A percentile compares a stretch with the other conserved stretches of the same genome.
Evolutionary conservation across 2,888 invertebrate species (phyloP).

Genomic region (Synanthedon formicaeformis): DNA sequence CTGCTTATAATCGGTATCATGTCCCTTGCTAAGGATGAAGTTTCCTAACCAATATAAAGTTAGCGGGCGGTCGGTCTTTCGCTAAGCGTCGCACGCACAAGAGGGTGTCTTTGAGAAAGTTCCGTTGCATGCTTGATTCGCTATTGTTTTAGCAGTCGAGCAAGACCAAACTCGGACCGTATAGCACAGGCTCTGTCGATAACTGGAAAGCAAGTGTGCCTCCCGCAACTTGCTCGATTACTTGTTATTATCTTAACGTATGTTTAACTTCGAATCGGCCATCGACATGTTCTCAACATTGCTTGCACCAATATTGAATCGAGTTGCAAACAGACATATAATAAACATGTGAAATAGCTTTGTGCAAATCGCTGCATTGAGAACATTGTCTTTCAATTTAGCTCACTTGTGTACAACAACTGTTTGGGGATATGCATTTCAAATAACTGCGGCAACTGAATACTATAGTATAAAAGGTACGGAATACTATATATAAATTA

Average conservation of each 20-base stretch:
- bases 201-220: constrained; percentile 45
- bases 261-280: constrained; percentile 44
- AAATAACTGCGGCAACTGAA: constrained; percentile 1
- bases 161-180: constrained; percentile 53
- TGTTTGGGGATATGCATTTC: not conserved
- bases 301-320: constrained; percentile 12
- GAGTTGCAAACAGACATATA: constrained; percentile 17
- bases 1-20: not conserved
- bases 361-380: constrained; percentile 11
- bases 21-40: constrained; percentile 32
- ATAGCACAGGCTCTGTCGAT: constrained; percentile 9
- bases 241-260: constrained; percentile 55
- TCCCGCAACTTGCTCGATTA: constrained; percentile 47
- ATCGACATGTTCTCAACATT: constrained; percentile 17
- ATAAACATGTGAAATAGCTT: constrained; percentile 15
- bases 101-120: constrained; percentile 54
- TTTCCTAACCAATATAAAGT: constrained; percentile 66
- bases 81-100: constrained; percentile 60
- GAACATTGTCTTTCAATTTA: not conserved
- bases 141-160: constrained; percentile 58
- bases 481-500: no score
- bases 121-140: constrained; percentile 66
- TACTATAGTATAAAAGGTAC: no score
- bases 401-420: not conserved
- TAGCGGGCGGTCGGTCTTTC: constrained; percentile 35